Evolutionary conservation across 2,888 invertebrate genomes (phyloP).

Genomic region (Iphiclides podalirius): DNA sequence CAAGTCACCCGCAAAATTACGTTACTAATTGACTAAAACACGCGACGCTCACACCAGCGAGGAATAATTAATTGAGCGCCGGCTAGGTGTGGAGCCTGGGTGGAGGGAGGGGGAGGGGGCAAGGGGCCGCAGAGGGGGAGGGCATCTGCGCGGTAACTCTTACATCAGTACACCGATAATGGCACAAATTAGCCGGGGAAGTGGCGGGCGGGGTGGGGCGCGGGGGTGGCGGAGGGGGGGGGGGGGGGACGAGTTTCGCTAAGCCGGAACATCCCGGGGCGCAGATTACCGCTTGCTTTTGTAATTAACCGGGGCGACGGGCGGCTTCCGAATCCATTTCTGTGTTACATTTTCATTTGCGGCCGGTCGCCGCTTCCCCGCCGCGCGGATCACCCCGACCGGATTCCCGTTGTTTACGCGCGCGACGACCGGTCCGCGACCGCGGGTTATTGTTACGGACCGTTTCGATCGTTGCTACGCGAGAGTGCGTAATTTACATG

Average conservation of each 20-base stretch:
- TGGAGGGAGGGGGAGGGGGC: slow-evolving; percentile 44
- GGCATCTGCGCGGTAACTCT: slow-evolving; percentile 79
- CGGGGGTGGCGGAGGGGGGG: slow-evolving; percentile 43
- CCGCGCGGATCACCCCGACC: slow-evolving; percentile 60
- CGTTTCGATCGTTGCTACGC: too few species aligned
- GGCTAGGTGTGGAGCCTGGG: slow-evolving; percentile 51
- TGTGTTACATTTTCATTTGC: slow-evolving; percentile 80
- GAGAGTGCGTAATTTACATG: too few species aligned
- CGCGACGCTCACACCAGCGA: slow-evolving; percentile 78
- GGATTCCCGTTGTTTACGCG: slow-evolving; percentile 30
- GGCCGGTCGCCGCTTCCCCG: slow-evolving; percentile 62
- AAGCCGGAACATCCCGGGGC: slow-evolving; percentile 80
- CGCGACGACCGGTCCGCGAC: slow-evolving; percentile 23
- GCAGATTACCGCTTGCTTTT: slow-evolving; percentile 81
- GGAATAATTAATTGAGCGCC: slow-evolving; percentile 79
- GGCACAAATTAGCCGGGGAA: slow-evolving; percentile 79
- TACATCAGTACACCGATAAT: slow-evolving; percentile 81
- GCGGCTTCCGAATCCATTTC: slow-evolving; percentile 81
- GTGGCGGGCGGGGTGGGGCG: slow-evolving; percentile 56
- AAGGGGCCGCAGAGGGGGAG: slow-evolving; percentile 48
- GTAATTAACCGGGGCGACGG: slow-evolving; percentile 81
- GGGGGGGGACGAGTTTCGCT: slow-evolving; percentile 53
- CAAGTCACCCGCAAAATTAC: slow-evolving; percentile 80
- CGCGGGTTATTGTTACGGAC: neutral
- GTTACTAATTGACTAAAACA: slow-evolving; percentile 81